Base-by-base conservation (phyloP, 1,140 invertebrate genomes). In the Asbolus verrucosus region DNA sequence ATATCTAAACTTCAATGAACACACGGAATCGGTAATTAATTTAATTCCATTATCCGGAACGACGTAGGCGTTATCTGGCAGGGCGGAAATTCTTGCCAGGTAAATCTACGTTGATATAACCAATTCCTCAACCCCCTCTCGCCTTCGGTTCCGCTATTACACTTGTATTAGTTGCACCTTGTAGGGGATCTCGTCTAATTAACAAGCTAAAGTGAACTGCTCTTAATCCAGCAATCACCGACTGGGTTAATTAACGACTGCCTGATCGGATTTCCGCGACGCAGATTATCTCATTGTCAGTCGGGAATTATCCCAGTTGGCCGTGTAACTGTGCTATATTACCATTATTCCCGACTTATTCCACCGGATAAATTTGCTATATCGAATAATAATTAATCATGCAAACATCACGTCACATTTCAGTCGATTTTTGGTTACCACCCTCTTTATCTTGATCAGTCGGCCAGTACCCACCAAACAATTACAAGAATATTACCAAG, bases 181-280 rank as follows among this genome's bases (percentile, higher is more conserved):
- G 69, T 60, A 65, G 63, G 69, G 61, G 72, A 62, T 70, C 65
- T 67, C 60, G 33, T 73, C 71, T 67, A 73, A 73, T 73, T 73
- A 73, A 73, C 69, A 60, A 70, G 72, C 63, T 73, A 67, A 70
- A 73, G 69, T 70, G 72, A 70, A 70, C 69, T 70, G 54, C 67
- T 63, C 59, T 65, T 73, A 73, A 73, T 73, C 72, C 72, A 30
- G 69, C 65, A 70, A 73, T 73, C 72, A 70, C 63, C 69, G 69
- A 65, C 60, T 67, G 62, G 65, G 68, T 73, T 73, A 73, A 73
- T 73, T 73, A 73, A 73, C 72, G 69, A 63, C 46, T 61, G 67
- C 43, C 54, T 41, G 69, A 66, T 73, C 68, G 65, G 65, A 70
- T 73, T 67, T 73, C 72, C 67, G 38, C 61, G 30, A 60, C 38